Evolutionary conservation across 2,888 invertebrate species (phyloP).

Genomic region (Penaeus monodon): DNA sequence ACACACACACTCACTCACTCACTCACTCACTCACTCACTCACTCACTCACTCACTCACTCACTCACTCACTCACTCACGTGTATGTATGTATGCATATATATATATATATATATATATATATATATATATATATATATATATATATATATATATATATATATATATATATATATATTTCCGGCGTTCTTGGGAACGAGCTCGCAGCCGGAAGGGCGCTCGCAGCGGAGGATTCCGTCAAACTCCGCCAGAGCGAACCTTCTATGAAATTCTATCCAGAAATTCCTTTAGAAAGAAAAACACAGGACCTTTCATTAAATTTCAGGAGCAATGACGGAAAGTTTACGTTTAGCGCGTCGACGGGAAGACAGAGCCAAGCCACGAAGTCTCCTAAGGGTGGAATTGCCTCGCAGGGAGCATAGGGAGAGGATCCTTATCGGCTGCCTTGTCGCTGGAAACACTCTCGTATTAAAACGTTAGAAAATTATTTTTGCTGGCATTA

Average conservation of each 20-base stretch:
- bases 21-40: too few species aligned
- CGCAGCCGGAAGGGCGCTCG: too few species aligned
- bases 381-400: background rate
- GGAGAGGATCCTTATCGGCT: background rate
- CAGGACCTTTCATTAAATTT: constrained; percentile 48
- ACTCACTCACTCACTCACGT: too few species aligned
- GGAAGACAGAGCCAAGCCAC: constrained; percentile 20
- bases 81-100: too few species aligned
- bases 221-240: too few species aligned
- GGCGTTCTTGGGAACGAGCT: too few species aligned
- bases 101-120: too few species aligned
- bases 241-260: constrained; percentile 27
- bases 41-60: too few species aligned
- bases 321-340: constrained; percentile 51
- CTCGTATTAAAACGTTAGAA: constrained; percentile 18
- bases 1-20: too few species aligned
- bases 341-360: constrained; percentile 25
- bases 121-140: too few species aligned
- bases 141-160: too few species aligned
- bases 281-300: constrained; percentile 45
- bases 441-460: background rate
- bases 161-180: too few species aligned
- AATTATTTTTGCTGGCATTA: constrained; percentile 48
- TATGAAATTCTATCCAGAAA: constrained; percentile 33
- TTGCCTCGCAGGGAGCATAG: background rate